Conservation (phyloP, 2,113 vertebrate species). For the Mobula birostris region DNA sequence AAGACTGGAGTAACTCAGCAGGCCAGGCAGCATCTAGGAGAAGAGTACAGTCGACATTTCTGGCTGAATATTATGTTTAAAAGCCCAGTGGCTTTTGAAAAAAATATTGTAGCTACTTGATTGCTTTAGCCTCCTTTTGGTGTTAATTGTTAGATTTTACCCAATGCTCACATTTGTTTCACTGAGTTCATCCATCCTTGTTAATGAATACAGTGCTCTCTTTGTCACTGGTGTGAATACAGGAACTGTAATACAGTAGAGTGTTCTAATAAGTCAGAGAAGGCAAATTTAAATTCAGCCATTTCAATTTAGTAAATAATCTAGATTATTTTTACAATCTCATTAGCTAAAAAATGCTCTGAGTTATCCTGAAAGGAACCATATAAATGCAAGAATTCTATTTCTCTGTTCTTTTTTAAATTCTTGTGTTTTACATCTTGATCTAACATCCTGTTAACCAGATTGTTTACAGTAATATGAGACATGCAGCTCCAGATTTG, state of each 20-base stretch:
- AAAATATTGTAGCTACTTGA: not conserved
- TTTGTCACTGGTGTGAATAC: not conserved
- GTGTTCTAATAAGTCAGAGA: not conserved
- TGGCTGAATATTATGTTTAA: too few relatives aligned
- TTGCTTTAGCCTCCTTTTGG: not conserved
- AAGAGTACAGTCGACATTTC: too few relatives aligned
- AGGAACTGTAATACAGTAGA: not conserved
- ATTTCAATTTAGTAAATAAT: not conserved
- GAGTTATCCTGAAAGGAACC: too few relatives aligned
- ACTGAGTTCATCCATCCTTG: not conserved
- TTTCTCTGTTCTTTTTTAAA: not conserved
- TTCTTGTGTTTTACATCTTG: not conserved
- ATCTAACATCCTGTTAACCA: not conserved
- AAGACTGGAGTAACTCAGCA: too few relatives aligned
- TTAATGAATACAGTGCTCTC: not conserved
- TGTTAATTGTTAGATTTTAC: not conserved
- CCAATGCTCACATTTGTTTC: not conserved
- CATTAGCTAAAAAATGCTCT: too few relatives aligned
- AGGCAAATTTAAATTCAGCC: not conserved
- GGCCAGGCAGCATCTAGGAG: too few relatives aligned
- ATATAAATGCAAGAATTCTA: too few relatives aligned
- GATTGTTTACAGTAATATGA: not conserved
- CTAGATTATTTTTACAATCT: too few relatives aligned
- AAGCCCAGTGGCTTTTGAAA: not conserved
- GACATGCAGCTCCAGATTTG: too few relatives aligned